A percentile compares a stretch with the other conserved stretches of the same genome.
Conservation (phyloP, 2,797 vertebrate species). For the Halcyon badia region DNA sequence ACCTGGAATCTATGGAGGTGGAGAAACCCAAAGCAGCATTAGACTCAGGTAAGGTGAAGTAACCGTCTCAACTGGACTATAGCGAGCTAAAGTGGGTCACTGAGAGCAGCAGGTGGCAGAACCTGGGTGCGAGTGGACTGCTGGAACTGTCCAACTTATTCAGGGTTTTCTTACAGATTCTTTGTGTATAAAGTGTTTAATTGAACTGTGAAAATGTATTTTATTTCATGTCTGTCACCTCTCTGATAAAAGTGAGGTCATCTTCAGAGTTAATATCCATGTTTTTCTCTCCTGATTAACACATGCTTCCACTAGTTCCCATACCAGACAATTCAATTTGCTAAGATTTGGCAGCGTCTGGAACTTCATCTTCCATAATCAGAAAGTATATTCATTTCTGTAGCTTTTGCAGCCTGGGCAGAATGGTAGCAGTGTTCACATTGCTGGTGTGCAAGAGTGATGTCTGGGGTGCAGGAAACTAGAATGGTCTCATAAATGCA, state of each 20-base stretch:
- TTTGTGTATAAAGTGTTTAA: not conserved
- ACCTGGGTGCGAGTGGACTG: not conserved
- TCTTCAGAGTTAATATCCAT: not conserved
- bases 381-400: not conserved
- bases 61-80: not conserved
- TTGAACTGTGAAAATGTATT: not conserved
- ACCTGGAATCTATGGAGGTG: slow-evolving; percentile 85
- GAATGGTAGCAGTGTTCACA: not conserved
- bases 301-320: not conserved
- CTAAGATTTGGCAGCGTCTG: not conserved
- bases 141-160: not conserved
- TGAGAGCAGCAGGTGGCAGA: not conserved
- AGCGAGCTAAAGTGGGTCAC: not conserved
- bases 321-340: not conserved
- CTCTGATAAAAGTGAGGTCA: not conserved
- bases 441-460: not conserved
- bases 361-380: not conserved
- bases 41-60: slow-evolving; percentile 76
- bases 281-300: not conserved
- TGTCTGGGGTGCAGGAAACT: not conserved
- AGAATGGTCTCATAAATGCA: not conserved
- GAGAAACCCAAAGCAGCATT: slow-evolving; percentile 85
- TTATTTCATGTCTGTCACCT: not conserved
- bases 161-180: not conserved
- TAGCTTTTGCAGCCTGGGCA: not conserved